phyloP scores from a whole-genome alignment of 2,888 invertebrate genomes.

The Apocheima hispidaria region DNA sequence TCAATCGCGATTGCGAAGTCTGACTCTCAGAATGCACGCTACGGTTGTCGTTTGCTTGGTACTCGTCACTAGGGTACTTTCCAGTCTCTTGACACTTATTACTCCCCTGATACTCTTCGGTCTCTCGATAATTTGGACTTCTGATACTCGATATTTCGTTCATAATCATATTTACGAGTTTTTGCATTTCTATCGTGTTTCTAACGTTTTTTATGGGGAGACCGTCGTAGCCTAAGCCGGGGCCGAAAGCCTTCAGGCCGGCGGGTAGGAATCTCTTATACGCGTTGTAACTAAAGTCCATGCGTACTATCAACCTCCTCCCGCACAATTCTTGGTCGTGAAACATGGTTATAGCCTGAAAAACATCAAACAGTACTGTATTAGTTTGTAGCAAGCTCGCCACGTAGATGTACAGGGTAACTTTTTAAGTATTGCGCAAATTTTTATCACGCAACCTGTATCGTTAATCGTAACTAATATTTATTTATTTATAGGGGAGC shows the following conservation, averaged over 20 bases:
- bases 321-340: slow-evolving; percentile 91
- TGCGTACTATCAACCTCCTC: slow-evolving; percentile 35
- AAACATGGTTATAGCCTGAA: slow-evolving; percentile 94
- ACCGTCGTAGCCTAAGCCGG: slow-evolving; percentile 88
- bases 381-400: too few relatives aligned
- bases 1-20: neutral
- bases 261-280: slow-evolving; percentile 16
- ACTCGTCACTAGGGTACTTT: neutral
- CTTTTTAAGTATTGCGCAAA: too few relatives aligned
- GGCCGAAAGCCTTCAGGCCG: slow-evolving; percentile 39
- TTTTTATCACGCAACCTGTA: too few relatives aligned
- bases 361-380: neutral
- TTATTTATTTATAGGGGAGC: too few relatives aligned
- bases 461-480: too few relatives aligned
- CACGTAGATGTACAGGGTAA: too few relatives aligned
- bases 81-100: neutral
- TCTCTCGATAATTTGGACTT: neutral
- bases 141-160: slow-evolving; percentile 31
- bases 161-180: slow-evolving; percentile 38
- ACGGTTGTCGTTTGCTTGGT: neutral
- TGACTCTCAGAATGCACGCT: neutral
- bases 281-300: slow-evolving; percentile 33
- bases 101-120: neutral
- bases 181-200: slow-evolving; percentile 40
- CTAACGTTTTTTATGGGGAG: slow-evolving; percentile 46